Base-by-base conservation (phyloP, 92 coral and sea anemone species). In the Epizoanthus scotinus region DNA sequence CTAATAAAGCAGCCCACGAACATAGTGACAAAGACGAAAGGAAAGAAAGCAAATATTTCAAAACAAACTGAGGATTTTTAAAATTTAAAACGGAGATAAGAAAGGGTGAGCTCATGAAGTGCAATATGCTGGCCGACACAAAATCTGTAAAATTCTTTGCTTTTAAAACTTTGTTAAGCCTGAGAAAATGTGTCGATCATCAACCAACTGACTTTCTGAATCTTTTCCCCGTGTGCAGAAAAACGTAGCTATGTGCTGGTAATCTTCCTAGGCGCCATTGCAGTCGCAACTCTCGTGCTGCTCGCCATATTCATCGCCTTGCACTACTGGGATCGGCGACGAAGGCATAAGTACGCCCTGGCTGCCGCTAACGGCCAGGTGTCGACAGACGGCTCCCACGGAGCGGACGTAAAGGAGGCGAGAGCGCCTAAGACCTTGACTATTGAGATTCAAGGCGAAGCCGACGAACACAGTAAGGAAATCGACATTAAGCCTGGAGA, bases 401-500 rank as follows among this genome's bases (percentile, higher is more conserved):
- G 29, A 71, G 57, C 44, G 71, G 52, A 36, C 84, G 80, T 22
- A 84, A 86, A 61, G 86, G 82, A 44, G 84, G 63, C 58, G 61
- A 87, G 38, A 67, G 81, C 66, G 6, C 81, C 81, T 31, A 90
- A 87, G 70, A 92, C 91, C 36, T 87, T 92, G n/a, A 92, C 94
- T 15, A 90, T 92, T 29, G 92, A 92, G 79, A 82, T 92, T 31
- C 94, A 92, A 50, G 97, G 91, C 3, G 86, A 79, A n/a, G 86
- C 84, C 14, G 89, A 92, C 52, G 90, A 82, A 55, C 54, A 60
- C 42, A 85, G 90, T 2, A 85, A 87, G 55, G 94, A 92, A 77
- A 92, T 92, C 40, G 84, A 89, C 65, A 89, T 92, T 28, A 92
- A 87, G 42, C 94, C 97, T 24, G 97, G 97, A 18, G 97, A 92